phyloP scores from a whole-genome alignment of 2,797 vertebrate species.

The Oryzias dopingdopingensis region DNA sequence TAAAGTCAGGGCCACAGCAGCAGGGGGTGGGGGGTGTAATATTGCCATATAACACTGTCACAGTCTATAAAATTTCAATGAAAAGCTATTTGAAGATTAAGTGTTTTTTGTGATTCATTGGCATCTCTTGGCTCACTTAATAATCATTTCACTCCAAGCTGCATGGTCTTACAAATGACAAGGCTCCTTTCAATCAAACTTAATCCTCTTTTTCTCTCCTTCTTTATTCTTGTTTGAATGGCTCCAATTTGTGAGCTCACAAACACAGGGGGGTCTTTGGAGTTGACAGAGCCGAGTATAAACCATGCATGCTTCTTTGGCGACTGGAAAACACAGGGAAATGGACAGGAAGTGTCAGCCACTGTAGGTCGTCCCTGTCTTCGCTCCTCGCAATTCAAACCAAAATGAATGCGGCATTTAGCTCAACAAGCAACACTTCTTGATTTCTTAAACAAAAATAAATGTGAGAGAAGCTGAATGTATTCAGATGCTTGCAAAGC shows the following conservation, averaged over 20 bases:
- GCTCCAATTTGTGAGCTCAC: slow-evolving; percentile 38
- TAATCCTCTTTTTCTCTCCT: slow-evolving; percentile 53
- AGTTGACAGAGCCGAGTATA: slow-evolving; percentile 25
- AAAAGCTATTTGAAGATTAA: slow-evolving; percentile 70
- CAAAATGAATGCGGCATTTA: slow-evolving; percentile 45
- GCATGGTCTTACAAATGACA: slow-evolving; percentile 50
- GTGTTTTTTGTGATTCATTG: slow-evolving; percentile 64
- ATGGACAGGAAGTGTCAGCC: slow-evolving; percentile 41
- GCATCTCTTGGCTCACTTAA: slow-evolving; percentile 66
- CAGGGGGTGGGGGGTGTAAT: slow-evolving; percentile 28
- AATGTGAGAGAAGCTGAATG: slow-evolving; percentile 8
- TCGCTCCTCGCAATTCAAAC: slow-evolving; percentile 35
- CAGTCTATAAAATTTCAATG: slow-evolving; percentile 71
- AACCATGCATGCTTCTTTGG: slow-evolving; percentile 31
- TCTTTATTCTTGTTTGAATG: slow-evolving; percentile 42
- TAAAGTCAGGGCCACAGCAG: slow-evolving; percentile 47
- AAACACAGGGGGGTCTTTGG: slow-evolving; percentile 39
- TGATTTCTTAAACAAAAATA: slow-evolving; percentile 19
- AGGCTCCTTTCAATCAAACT: slow-evolving; percentile 53
- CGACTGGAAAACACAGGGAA: slow-evolving; percentile 19
- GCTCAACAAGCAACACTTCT: slow-evolving; percentile 42
- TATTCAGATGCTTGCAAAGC: slow-evolving; percentile 16
- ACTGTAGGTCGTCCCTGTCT: slow-evolving; percentile 32
- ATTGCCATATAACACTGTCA: slow-evolving; percentile 61
- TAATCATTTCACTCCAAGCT: slow-evolving; percentile 61